Conservation (phyloP, 2,888 invertebrate genomes). For the Norana najaformis region DNA sequence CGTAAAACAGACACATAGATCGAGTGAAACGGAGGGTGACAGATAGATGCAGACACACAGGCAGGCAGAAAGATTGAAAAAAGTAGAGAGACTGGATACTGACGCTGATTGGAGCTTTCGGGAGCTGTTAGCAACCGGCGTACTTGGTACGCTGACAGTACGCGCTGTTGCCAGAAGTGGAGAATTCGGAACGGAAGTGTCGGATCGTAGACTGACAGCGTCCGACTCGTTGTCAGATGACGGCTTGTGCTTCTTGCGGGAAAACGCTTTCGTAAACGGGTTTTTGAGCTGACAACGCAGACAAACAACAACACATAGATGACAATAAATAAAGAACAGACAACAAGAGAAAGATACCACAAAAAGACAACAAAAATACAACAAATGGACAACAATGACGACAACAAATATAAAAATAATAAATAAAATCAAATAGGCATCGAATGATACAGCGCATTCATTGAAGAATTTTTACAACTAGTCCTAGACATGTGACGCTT, state of each 20-base stretch:
- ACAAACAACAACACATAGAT: background rate
- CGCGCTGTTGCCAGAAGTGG: slow-evolving; percentile 60
- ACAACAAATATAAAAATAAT: background rate
- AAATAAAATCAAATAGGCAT: background rate
- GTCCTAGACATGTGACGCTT: no score
- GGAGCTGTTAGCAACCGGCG: slow-evolving; percentile 8
- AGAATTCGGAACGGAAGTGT: slow-evolving; percentile 65
- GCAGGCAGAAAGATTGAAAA: background rate
- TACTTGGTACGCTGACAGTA: slow-evolving; percentile 46
- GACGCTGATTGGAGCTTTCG: background rate
- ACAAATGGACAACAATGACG: background rate
- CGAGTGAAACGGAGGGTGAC: background rate
- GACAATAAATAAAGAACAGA: background rate
- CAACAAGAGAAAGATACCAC: no score
- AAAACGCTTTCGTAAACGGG: slow-evolving; percentile 96
- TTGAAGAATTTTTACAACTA: no score
- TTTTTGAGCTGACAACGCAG: slow-evolving; percentile 75
- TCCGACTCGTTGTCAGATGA: slow-evolving; percentile 66
- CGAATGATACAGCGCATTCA: background rate
- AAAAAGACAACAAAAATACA: background rate
- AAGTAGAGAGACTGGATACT: background rate
- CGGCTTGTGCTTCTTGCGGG: slow-evolving; percentile 65
- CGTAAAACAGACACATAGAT: background rate
- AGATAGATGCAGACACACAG: background rate
- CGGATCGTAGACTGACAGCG: slow-evolving; percentile 46